These are phyloP conservation scores for Oncorhynchus mykiss DNA, from an alignment of 2,113 vertebrate species.

Conservation along the genomic window DNA sequence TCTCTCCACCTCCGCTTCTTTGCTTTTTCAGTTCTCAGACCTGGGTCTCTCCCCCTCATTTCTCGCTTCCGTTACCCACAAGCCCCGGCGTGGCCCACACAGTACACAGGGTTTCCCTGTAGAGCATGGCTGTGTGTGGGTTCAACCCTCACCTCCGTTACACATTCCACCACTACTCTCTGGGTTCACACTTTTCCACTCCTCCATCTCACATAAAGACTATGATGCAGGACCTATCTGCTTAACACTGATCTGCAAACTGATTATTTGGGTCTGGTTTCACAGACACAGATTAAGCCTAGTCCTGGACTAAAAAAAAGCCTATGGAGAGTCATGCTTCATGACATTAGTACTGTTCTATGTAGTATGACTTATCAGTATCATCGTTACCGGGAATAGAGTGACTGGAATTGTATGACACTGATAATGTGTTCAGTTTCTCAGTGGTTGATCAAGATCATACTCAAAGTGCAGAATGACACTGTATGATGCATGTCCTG, in stretches of 20 bases:
- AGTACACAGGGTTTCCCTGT: slow-evolving; percentile 2
- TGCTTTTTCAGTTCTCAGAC: background rate
- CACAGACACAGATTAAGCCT: too few relatives aligned
- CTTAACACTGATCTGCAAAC: background rate
- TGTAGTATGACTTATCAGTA: too few relatives aligned
- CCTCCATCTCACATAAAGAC: background rate
- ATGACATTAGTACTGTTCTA: background rate
- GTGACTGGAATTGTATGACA: too few relatives aligned
- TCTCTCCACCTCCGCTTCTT: background rate
- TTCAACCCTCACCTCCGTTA: slow-evolving; percentile 2
- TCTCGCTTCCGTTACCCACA: slow-evolving; percentile 1
- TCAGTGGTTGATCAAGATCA: too few relatives aligned
- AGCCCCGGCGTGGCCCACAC: background rate
- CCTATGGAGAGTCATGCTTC: background rate
- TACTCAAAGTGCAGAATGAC: too few relatives aligned
- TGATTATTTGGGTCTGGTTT: background rate
- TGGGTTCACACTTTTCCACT: slow-evolving; percentile 5
- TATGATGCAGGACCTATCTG: too few relatives aligned
- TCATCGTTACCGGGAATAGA: too few relatives aligned
- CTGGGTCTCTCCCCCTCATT: slow-evolving; percentile 3
- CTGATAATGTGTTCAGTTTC: too few relatives aligned
- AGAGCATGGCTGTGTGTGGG: background rate
- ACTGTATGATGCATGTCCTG: too few relatives aligned
- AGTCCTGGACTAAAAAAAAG: background rate
- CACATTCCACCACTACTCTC: background rate